Conservation (phyloP, 2,797 vertebrate genomes). For the Phoxinus dragarum region DNA sequence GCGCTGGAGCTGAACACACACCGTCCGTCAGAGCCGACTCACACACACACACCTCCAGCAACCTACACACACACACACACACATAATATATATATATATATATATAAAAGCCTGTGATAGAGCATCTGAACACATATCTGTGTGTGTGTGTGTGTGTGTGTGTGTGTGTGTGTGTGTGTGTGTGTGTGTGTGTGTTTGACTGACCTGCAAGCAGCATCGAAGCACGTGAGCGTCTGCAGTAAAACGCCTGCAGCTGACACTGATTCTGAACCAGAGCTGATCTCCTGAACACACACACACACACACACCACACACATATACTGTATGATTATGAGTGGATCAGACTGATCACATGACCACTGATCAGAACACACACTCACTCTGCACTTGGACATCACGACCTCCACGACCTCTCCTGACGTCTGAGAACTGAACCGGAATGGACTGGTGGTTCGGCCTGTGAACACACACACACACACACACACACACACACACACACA, state of each 20-base stretch:
- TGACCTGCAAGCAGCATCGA: conserved; percentile 92
- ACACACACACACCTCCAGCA: conserved; percentile 85
- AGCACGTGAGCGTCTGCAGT: conserved; percentile 81
- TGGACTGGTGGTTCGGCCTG: conserved; percentile 88
- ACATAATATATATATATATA: conserved; percentile 9
- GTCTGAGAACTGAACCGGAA: conserved; percentile 84
- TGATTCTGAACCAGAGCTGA: conserved; percentile 59
- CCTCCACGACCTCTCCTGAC: conserved; percentile 81
- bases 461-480: not conserved
- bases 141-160: no score
- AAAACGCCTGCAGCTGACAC: conserved; percentile 76
- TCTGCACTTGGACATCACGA: conserved; percentile 78
- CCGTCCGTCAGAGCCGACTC: conserved; percentile 86
- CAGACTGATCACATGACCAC: not conserved
- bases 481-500: conserved; percentile 4
- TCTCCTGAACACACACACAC: conserved; percentile 65
- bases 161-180: no score
- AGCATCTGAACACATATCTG: no score
- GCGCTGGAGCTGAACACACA: conserved; percentile 79
- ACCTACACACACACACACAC: conserved; percentile 71
- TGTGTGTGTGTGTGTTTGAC: conserved; percentile 28
- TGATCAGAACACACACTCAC: conserved; percentile 65
- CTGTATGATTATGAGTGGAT: not conserved
- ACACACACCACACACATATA: not conserved
- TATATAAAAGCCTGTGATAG: no score